phyloP scores from a whole-genome alignment of 2,113 vertebrate genomes.

The Mixornis gularis region DNA sequence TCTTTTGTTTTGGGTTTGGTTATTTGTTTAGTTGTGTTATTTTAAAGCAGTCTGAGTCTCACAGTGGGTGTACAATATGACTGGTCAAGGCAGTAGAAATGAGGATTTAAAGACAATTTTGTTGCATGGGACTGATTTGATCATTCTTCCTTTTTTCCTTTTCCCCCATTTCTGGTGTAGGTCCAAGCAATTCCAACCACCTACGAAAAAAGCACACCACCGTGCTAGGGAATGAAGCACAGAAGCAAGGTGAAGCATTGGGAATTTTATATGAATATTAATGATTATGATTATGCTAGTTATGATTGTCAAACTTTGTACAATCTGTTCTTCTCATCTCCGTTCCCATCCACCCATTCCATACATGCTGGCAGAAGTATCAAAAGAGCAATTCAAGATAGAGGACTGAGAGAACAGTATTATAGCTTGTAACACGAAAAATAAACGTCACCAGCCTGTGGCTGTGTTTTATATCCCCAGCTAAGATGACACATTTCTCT shows the following conservation, averaged over 20 bases:
- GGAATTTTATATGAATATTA: neutral
- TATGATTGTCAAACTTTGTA: neutral
- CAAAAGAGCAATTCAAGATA: neutral
- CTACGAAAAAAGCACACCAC: neutral
- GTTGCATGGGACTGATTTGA: neutral
- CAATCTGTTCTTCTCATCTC: neutral
- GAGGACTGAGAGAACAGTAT: neutral
- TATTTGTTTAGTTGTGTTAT: neutral
- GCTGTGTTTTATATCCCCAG: neutral
- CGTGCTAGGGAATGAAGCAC: neutral
- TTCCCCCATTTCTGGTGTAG: neutral
- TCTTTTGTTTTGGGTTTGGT: neutral
- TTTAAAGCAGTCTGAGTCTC: neutral
- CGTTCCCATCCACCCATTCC: rapidly evolving
- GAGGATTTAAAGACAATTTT: neutral
- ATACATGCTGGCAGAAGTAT: neutral
- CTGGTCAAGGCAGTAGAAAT: neutral
- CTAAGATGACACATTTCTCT: neutral
- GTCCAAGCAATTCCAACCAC: neutral
- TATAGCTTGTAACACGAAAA: neutral
- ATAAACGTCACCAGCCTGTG: neutral
- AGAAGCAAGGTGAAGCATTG: neutral
- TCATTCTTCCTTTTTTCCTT: neutral
- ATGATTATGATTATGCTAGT: neutral
- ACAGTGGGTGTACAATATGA: neutral